Evolutionary conservation across 2,888 invertebrate species (phyloP), one percentile per base, ranked within the genome.

Genomic region (Pomacea canaliculata): DNA sequence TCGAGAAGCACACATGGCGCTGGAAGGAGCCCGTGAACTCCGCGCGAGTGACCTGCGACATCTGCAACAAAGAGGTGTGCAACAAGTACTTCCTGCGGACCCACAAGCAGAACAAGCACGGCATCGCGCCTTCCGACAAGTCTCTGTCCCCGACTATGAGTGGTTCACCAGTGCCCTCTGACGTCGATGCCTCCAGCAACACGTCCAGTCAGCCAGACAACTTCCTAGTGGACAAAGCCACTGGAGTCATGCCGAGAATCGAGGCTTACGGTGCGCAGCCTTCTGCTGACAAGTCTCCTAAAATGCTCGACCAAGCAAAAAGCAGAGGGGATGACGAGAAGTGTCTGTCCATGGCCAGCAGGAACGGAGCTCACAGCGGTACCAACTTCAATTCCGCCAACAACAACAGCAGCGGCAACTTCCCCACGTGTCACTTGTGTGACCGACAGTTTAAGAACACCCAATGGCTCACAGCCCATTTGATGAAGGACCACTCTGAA

Each of bases 61-160:
- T 90, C 76, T 90, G 90, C 80, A 89, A 88, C 84, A 91, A 91
- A 82, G 90, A 90, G 82, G 84, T 91, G 72, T 91, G 91, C 83
- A 91, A 90, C 82, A 91, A 90, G 80, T 91, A 91, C 80, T 91
- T 91, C 81, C 83, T 91, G 77, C 87, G 89, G 69, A 90, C 90
- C 19, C 91, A 91, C 82, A 89, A 90, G 83, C 82, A 89, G 73
- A 90, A 90, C 79, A 90, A 90, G 76, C 91, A 91, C 81, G 90
- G 91, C 62, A 88, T 90, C 69, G 23, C 70, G 2, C 86, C 86
- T 12, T 89, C 89, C 70, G 87, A 87, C 49, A 82, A 83, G 67
- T 85, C 85, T 68, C 83, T 83, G 56, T 78, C 81, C 67, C 78
- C 84, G 68, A 84, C 83, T 76, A 82, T 80, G 70, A 84, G 81